These are phyloP conservation scores for Ylistrum balloti DNA, from an alignment of 1,140 invertebrate genomes.

Conservation along the genomic window DNA sequence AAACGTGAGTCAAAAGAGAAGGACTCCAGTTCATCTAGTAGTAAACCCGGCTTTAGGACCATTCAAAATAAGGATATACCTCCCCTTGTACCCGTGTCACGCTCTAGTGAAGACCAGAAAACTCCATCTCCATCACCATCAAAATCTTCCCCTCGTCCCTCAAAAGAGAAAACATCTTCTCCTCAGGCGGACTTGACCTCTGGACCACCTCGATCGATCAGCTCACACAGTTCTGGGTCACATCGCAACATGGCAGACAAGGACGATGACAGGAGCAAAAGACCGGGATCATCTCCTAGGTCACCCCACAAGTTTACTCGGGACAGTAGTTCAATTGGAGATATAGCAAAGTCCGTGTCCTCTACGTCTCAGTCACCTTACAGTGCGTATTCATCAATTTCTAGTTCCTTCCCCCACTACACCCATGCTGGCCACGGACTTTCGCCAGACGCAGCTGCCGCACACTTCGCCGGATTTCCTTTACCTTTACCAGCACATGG, in stretches of 20 bases:
- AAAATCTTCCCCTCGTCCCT: conserved; percentile 57
- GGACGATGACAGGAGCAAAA: conserved; percentile 53
- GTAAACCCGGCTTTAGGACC: conserved; percentile 77
- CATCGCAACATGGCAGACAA: conserved; percentile 52
- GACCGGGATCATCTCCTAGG: conserved; percentile 52
- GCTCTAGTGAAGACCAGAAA: conserved; percentile 64
- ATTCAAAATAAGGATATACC: conserved; percentile 77
- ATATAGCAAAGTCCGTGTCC: conserved; percentile 47
- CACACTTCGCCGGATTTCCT: conserved; percentile 65
- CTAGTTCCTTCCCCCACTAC: conserved; percentile 64
- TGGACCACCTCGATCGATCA: conserved; percentile 50
- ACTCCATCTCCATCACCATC: conserved; percentile 53
- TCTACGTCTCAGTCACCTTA: conserved; percentile 45
- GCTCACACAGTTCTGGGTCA: conserved; percentile 51
- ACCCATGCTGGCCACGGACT: conserved; percentile 69
- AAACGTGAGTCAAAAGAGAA: conserved; percentile 57
- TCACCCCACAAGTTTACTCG: conserved; percentile 53
- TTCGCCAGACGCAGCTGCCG: conserved; percentile 71
- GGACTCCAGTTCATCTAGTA: conserved; percentile 67
- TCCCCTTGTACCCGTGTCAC: conserved; percentile 75
- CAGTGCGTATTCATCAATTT: conserved; percentile 45
- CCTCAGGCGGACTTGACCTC: conserved; percentile 54
- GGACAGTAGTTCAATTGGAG: conserved; percentile 42
- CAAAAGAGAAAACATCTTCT: conserved; percentile 54
- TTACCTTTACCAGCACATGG: conserved; percentile 52